Evolutionary conservation across 2,888 invertebrate species (phyloP).

Genomic region (Dicycla oo): DNA sequence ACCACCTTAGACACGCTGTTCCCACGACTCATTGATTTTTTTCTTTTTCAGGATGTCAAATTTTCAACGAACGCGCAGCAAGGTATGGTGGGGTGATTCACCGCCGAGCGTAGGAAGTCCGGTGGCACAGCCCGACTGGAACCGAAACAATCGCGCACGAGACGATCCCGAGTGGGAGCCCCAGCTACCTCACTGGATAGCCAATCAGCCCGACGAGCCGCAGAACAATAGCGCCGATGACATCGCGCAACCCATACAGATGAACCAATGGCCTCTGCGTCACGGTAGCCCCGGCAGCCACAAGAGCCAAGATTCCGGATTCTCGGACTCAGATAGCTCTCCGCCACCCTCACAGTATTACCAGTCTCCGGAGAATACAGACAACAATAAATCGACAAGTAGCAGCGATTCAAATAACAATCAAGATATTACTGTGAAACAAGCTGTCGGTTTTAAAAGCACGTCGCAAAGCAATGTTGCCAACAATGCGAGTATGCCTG

Average conservation of each 20-base stretch:
- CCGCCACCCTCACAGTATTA: slow-evolving; percentile 88
- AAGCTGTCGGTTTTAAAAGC: slow-evolving; percentile 84
- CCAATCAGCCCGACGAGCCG: slow-evolving; percentile 84
- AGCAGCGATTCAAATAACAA: slow-evolving; percentile 88
- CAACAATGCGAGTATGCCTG: slow-evolving; percentile 74
- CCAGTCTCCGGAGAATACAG: slow-evolving; percentile 77
- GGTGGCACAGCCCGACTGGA: slow-evolving; percentile 80
- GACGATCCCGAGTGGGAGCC: slow-evolving; percentile 88
- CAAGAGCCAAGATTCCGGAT: slow-evolving; percentile 95
- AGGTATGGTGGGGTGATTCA: slow-evolving; percentile 92
- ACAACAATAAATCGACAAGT: slow-evolving; percentile 82
- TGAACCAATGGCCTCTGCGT: slow-evolving; percentile 86
- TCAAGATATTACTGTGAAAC: slow-evolving; percentile 86
- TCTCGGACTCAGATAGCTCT: slow-evolving; percentile 94
- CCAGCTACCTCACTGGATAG: slow-evolving; percentile 89
- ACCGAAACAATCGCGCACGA: slow-evolving; percentile 75
- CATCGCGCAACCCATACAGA: slow-evolving; percentile 79
- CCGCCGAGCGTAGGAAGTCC: slow-evolving; percentile 85
- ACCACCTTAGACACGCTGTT: slow-evolving; percentile 76
- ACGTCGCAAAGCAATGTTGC: slow-evolving; percentile 77
- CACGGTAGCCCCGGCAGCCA: slow-evolving; percentile 91
- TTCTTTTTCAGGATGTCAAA: slow-evolving; percentile 91
- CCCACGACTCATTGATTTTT: slow-evolving; percentile 80
- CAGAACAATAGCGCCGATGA: slow-evolving; percentile 83
- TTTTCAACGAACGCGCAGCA: slow-evolving; percentile 92